Base-by-base conservation (phyloP, 1,140 invertebrate genomes). In the Tribolium madens region DNA sequence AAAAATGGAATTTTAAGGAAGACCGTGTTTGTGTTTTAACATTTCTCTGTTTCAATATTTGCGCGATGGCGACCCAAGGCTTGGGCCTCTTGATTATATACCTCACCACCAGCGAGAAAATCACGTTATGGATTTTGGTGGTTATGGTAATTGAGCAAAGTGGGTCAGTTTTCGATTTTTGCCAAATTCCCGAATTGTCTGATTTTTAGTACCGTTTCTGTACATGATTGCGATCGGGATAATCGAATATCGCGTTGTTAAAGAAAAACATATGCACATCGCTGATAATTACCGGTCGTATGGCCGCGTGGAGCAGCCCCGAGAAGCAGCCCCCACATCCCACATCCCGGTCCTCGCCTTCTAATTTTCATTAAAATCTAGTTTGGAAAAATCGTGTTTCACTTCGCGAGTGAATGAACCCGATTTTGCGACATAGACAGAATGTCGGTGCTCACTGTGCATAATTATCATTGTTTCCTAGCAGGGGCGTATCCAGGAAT, bases 21-120 rank as follows among this genome's bases (percentile, higher is more conserved):
- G 73, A 75, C n/a, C 36, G 36, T 2, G 53, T 75, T 14, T 75
- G 53, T 9, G 47, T 75, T n/a, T 48, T 64, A 21, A 57, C 47
- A 5, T 75, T 75, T 21, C n/a, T 75, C 2, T 47, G 53, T 64
- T 75, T 75, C 46, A 47, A 64, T 21, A 12, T 64, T 21, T 42
- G 53, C 47, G 73, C 53, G n/a, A 47, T 75, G 12, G 21, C 47
- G 14, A 46, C 42, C 7, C 36, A 75, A 64, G 42, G 12, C 10
- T 42, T 64, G 10, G 73, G 42, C 2, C 12, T 75, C 3, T 18
- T 75, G n/a, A 36, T 64, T 18, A 12, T 33, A n/a, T 33, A 33
- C 10, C 26, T 33, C 26, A 4, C 6, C 12, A 13, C 57, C 0
- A 4, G 26, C 5, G 53, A 21, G 0, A 60, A n/a, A 33, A 26